Percentiles rank a stretch among this genome's conserved stretches.
These are phyloP conservation scores for Miltochrista miniata DNA, from an alignment of 2,888 invertebrate genomes.

Conservation along the genomic window DNA sequence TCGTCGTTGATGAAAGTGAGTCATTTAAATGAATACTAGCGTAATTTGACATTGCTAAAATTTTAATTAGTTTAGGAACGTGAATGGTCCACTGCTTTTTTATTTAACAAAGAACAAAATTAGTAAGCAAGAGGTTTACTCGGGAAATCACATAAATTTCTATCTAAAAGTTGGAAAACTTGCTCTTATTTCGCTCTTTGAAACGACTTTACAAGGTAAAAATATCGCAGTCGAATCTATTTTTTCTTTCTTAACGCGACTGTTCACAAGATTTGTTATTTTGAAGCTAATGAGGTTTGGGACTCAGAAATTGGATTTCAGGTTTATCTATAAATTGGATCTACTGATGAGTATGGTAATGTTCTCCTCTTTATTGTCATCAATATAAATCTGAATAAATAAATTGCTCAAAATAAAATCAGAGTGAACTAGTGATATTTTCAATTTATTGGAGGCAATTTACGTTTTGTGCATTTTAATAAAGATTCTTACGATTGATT, in stretches of 20 bases:
- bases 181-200: conserved; percentile 4
- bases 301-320: conserved; percentile 29
- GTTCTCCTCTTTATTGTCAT: conserved; percentile 6
- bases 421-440: too few relatives aligned
- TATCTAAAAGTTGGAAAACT: conserved; percentile 26
- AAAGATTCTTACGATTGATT: too few relatives aligned
- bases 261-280: conserved; percentile 36
- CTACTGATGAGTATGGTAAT: conserved; percentile 20
- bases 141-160: conserved; percentile 41
- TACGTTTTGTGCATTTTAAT: too few relatives aligned
- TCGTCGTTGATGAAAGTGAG: not conserved
- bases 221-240: conserved; percentile 14
- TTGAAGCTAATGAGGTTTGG: conserved; percentile 21
- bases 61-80: conserved; percentile 39
- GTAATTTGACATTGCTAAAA: conserved; percentile 34
- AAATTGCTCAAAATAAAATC: not conserved
- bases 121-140: conserved; percentile 31
- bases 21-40: conserved; percentile 18
- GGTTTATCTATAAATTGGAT: conserved; percentile 32
- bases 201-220: conserved; percentile 8
- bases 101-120: conserved; percentile 30
- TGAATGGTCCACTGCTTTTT: conserved; percentile 19
- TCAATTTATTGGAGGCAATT: too few relatives aligned
- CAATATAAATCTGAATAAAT: not conserved
- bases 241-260: conserved; percentile 11